phyloP scores from a whole-genome alignment of 2,113 vertebrate genomes.

The Alectura lathami region DNA sequence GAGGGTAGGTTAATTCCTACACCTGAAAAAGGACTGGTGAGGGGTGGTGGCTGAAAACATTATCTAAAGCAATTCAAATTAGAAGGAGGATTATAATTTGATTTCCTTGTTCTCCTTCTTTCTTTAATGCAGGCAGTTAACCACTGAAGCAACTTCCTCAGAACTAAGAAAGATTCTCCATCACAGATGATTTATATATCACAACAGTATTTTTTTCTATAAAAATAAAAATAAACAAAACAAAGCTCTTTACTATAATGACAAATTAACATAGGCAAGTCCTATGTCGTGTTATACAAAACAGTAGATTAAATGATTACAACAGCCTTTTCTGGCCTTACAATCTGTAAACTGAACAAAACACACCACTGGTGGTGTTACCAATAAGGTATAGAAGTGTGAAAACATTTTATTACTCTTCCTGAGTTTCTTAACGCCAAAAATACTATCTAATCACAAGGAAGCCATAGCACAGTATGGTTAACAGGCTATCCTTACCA shows the following conservation, averaged over 20 bases:
- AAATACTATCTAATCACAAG: background rate
- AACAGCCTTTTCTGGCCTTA: background rate
- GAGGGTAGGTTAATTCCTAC: background rate
- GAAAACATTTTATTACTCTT: background rate
- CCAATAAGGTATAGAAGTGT: background rate
- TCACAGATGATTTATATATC: background rate
- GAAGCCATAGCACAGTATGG: background rate
- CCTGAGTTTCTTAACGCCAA: background rate
- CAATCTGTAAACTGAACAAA: background rate
- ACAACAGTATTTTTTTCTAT: background rate
- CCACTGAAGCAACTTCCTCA: background rate
- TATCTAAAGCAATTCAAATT: background rate
- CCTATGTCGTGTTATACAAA: background rate
- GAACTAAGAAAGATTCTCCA: background rate
- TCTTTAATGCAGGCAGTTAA: background rate
- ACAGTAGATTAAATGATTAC: background rate
- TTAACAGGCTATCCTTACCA: background rate
- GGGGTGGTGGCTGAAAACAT: background rate
- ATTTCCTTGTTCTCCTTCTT: background rate
- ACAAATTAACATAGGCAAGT: background rate
- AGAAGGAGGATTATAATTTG: background rate
- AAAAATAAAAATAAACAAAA: background rate
- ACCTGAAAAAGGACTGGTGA: background rate
- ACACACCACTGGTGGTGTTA: background rate
- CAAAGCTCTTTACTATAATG: background rate